A percentile compares a stretch with the other conserved stretches of the same genome.
These are phyloP conservation scores for Cyrtorhinus lividipennis DNA, from an alignment of 1,140 invertebrate genomes.

Conservation along the genomic window DNA sequence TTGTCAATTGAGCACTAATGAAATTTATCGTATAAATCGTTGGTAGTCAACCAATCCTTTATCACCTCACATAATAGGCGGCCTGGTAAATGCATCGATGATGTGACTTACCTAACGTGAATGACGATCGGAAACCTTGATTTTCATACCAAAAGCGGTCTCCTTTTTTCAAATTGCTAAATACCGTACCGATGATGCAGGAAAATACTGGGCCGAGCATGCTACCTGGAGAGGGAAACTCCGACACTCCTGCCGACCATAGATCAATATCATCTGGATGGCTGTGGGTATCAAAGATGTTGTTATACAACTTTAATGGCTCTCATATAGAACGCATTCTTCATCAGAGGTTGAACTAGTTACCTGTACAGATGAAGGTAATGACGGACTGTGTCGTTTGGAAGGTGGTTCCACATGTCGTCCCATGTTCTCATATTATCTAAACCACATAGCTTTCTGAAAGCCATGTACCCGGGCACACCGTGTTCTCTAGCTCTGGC, in stretches of 20 bases:
- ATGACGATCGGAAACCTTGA: conserved; percentile 57
- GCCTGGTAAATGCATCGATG: too few relatives aligned
- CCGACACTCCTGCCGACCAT: conserved; percentile 85
- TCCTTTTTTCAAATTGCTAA: conserved; percentile 74
- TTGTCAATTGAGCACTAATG: too few relatives aligned
- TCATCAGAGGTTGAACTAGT: too few relatives aligned
- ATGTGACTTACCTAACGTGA: conserved; percentile 53
- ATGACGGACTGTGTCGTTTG: conserved; percentile 23
- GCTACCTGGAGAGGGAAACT: conserved; percentile 64
- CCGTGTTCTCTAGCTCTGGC: conserved; percentile 73
- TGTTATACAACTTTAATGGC: too few relatives aligned
- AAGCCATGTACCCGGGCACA: conserved; percentile 75
- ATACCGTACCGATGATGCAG: conserved; percentile 91
- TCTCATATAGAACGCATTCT: too few relatives aligned
- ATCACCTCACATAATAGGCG: too few relatives aligned
- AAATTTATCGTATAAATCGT: too few relatives aligned
- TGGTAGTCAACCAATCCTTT: too few relatives aligned
- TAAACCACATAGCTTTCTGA: conserved; percentile 68
- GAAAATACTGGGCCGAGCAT: conserved; percentile 90
- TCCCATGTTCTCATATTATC: conserved; percentile 23
- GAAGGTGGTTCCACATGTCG: conserved; percentile 23
- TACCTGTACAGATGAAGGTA: conserved; percentile 25
- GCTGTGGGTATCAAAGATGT: too few relatives aligned
- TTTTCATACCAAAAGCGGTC: conserved; percentile 73
- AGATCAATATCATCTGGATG: conserved; percentile 77